Evolutionary conservation across 2,113 vertebrate genomes (phyloP).

Genomic region (Artemisiospiza belli): DNA sequence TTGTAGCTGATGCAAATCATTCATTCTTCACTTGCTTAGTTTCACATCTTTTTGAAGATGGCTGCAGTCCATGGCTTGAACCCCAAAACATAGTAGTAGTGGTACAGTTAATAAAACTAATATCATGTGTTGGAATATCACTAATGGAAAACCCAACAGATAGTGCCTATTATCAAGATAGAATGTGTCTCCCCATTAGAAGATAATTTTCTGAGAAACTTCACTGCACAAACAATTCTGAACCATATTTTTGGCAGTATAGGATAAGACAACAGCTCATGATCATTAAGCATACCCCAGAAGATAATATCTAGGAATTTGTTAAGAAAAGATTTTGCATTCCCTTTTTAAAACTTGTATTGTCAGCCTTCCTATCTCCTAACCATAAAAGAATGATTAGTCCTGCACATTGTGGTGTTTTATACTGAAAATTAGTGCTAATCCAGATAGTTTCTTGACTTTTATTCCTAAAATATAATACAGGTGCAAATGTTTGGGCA

Average conservation of each 20-base stretch:
- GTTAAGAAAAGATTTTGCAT: not conserved
- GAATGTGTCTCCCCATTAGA: not conserved
- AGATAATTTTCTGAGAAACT: not conserved
- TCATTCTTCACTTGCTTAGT: not conserved
- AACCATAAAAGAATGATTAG: not conserved
- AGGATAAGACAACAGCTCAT: not conserved
- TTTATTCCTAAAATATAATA: not conserved
- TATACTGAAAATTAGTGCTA: not conserved
- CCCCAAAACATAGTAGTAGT: not conserved
- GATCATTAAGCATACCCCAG: not conserved
- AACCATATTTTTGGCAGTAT: not conserved
- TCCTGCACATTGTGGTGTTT: not conserved
- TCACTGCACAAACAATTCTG: not conserved
- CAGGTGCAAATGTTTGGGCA: not conserved
- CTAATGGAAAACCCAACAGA: not conserved
- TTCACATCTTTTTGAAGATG: constrained; percentile 27
- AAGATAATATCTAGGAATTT: not conserved
- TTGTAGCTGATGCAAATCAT: constrained; percentile 24
- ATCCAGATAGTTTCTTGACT: not conserved
- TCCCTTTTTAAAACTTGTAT: not conserved
- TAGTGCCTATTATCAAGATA: not conserved
- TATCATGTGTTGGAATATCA: not conserved
- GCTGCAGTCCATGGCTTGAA: not conserved
- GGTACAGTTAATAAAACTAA: not conserved
- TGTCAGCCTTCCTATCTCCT: not conserved